Conservation (phyloP, 2,797 vertebrate species). For the Cynopterus sphinx region DNA sequence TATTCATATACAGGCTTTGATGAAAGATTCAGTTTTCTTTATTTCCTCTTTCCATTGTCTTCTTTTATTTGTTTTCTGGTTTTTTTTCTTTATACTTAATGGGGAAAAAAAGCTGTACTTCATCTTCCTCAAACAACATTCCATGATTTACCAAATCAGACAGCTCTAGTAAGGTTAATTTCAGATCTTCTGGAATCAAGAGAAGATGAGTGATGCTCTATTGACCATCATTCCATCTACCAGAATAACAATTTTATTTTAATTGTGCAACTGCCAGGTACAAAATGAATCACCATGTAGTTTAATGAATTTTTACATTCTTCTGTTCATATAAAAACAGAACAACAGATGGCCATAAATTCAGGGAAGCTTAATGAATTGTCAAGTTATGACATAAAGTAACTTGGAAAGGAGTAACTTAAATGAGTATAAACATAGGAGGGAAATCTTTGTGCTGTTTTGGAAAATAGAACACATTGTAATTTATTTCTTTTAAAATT, state of each 20-base stretch:
- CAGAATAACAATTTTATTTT: slow-evolving; percentile 60
- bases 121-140: not conserved
- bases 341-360: slow-evolving; percentile 77
- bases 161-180: not conserved
- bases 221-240: slow-evolving; percentile 44
- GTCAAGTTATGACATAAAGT: slow-evolving; percentile 65
- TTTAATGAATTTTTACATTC: slow-evolving; percentile 61
- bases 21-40: not conserved
- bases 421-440: slow-evolving; percentile 48
- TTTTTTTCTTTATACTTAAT: not conserved
- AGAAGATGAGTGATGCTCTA: slow-evolving; percentile 49
- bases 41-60: not conserved
- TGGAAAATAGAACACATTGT: slow-evolving; percentile 17
- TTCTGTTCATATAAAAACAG: slow-evolving; percentile 65
- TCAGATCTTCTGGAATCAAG: slow-evolving; percentile 22
- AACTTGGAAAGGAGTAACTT: slow-evolving; percentile 64
- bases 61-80: not conserved
- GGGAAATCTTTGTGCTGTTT: slow-evolving; percentile 5
- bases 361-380: slow-evolving; percentile 71
- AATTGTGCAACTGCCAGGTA: slow-evolving; percentile 64
- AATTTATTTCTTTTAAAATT: slow-evolving; percentile 38
- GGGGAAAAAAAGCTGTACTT: not conserved
- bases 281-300: slow-evolving; percentile 65
- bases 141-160: not conserved
- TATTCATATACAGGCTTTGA: not conserved